Evolutionary conservation across 2,113 vertebrate genomes (phyloP).

Genomic region (Menidia beryllina): DNA sequence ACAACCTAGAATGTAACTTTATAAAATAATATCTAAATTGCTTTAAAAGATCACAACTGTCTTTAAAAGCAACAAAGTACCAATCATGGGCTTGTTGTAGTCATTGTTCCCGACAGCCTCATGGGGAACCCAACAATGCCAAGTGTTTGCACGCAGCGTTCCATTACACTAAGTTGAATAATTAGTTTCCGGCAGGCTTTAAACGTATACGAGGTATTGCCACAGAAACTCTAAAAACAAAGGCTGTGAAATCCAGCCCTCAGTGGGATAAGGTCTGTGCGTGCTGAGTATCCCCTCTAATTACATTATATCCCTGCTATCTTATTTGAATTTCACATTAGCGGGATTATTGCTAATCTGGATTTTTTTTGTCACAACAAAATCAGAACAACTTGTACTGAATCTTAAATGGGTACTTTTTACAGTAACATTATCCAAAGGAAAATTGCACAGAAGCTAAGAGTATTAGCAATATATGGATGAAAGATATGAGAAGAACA

Average conservation of each 20-base stretch:
- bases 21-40: too few relatives aligned
- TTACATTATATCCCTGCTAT: slow-evolving; percentile 37
- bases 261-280: slow-evolving; percentile 42
- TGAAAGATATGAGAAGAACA: slow-evolving; percentile 25
- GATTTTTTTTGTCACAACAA: slow-evolving; percentile 29
- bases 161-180: neutral
- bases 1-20: too few relatives aligned
- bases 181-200: slow-evolving; percentile 30
- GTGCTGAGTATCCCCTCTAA: slow-evolving; percentile 39
- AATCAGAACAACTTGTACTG: slow-evolving; percentile 28
- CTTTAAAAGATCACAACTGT: too few relatives aligned
- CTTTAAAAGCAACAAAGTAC: too few relatives aligned
- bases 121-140: neutral
- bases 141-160: neutral
- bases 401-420: neutral
- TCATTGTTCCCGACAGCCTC: neutral
- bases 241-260: slow-evolving; percentile 26
- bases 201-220: neutral
- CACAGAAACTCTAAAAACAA: slow-evolving; percentile 35
- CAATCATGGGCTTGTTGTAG: neutral
- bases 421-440: neutral
- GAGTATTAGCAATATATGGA: slow-evolving; percentile 22
- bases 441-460: too few relatives aligned
- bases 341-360: slow-evolving; percentile 51
- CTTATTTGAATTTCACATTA: slow-evolving; percentile 35